Percentiles rank a stretch among this genome's conserved stretches.
phyloP scores from a whole-genome alignment of 1,140 invertebrate species.

The Dendrolimus punctatus region DNA sequence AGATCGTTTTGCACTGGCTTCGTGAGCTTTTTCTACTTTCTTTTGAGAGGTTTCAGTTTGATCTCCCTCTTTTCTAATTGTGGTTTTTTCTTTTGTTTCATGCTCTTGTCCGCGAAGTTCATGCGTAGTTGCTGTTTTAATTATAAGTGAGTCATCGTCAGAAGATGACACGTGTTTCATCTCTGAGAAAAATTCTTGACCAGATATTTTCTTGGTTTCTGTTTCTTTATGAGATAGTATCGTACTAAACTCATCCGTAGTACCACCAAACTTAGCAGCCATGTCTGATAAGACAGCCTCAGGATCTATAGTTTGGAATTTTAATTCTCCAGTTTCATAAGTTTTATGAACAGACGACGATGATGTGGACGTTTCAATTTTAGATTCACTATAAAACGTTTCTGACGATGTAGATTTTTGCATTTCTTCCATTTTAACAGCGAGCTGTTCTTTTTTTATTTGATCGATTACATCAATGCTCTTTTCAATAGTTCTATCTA shows the following conservation, averaged over 20 bases:
- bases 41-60: slow-evolving; percentile 64
- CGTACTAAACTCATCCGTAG: slow-evolving; percentile 48
- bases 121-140: slow-evolving; percentile 65
- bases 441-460: slow-evolving; percentile 60
- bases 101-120: slow-evolving; percentile 66
- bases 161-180: slow-evolving; percentile 66
- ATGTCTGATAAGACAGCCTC: slow-evolving; percentile 58
- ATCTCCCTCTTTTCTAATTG: slow-evolving; percentile 55
- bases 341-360: slow-evolving; percentile 60
- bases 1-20: slow-evolving; percentile 59
- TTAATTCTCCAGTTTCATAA: slow-evolving; percentile 44
- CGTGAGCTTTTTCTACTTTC: slow-evolving; percentile 64
- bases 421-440: slow-evolving; percentile 57
- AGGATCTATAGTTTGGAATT: slow-evolving; percentile 58
- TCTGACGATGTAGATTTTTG: slow-evolving; percentile 46
- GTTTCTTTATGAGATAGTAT: slow-evolving; percentile 67
- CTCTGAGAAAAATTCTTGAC: slow-evolving; percentile 65
- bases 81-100: slow-evolving; percentile 62
- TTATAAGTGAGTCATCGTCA: slow-evolving; percentile 65
- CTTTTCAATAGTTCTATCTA: slow-evolving; percentile 63
- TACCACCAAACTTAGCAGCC: slow-evolving; percentile 45
- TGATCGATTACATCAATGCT: slow-evolving; percentile 64
- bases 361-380: slow-evolving; percentile 55
- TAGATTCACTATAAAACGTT: slow-evolving; percentile 53
- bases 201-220: slow-evolving; percentile 63